Evolutionary conservation across 1,140 invertebrate species (phyloP), one percentile per base, ranked within the genome.

Genomic region (Anadara kagoshimensis): DNA sequence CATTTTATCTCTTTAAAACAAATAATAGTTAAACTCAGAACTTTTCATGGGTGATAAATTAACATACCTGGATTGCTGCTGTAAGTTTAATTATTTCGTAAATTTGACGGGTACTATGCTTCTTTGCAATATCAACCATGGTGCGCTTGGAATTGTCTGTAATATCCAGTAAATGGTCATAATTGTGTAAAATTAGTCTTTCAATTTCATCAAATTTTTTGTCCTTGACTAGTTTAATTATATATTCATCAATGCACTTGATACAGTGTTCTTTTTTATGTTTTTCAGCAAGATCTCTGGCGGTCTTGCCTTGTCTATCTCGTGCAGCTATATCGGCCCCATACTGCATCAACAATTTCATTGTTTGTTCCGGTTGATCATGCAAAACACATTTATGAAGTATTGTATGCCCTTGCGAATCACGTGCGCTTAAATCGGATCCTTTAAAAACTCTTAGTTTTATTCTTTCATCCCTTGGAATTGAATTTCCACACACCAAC

Each of bases 91-190:
- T 61, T 20, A 81, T 69, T 67, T 81, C 79, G 70, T 66, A 70
- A 12, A 81, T 81, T 47, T 76, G 75, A 5, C 57, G 58, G n/a
- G 59, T 76, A 16, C 75, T 73, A 12, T 59, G 66, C 41, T 71
- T 73, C 66, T 81, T 81, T 10, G 80, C 75, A 49, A 82, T 82
- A 10, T 82, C 80, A 0, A 76, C 61, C 63, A 82, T 66, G 22
- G 68, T 72, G 20, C 63, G 53, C 16, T 69, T 70, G 3, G 62
- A 57, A 47, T 67, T 69, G 36, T 82, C 78, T 10, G 45, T 69
- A n/a, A 82, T 63, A 65, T 81, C 73, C 56, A 76, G 18, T 12
- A 83, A 58, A 54, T 83, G 79, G 44, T 83, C 78, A 66, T 83
- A 83, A 61, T 73, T 77, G 20, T 78, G 71, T 24, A 81, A 66